A percentile compares a stretch with the other conserved stretches of the same genome.
phyloP scores from a whole-genome alignment of 2,797 vertebrate species.

The Hemitrygon akajei region DNA sequence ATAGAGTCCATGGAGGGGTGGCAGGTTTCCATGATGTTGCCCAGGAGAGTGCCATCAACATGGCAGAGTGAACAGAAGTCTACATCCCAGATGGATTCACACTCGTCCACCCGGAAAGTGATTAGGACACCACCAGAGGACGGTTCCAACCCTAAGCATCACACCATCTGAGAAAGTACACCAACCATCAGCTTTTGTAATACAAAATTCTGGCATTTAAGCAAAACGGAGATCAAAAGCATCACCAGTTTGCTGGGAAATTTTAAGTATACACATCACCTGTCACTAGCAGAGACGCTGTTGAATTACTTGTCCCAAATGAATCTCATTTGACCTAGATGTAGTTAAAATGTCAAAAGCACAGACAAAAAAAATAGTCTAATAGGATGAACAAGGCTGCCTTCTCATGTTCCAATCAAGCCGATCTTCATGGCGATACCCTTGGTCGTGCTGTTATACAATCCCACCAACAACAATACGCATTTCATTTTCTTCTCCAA shows the following conservation, averaged over 20 bases:
- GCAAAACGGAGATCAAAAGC: background rate
- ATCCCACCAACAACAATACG: constrained; percentile 18
- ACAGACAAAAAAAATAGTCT: constrained; percentile 6
- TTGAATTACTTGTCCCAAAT: constrained; percentile 15
- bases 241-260: background rate
- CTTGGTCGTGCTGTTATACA: constrained; percentile 16
- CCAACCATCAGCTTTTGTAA: background rate
- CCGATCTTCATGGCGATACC: background rate
- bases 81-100: background rate
- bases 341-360: constrained; percentile 33
- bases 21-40: background rate
- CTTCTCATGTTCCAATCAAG: constrained; percentile 27
- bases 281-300: constrained; percentile 12
- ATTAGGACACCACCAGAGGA: background rate
- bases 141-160: background rate
- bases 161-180: too few species aligned
- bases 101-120: background rate
- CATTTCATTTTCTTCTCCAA: constrained; percentile 17
- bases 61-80: background rate
- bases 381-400: constrained; percentile 1
- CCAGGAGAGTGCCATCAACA: background rate
- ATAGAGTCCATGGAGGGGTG: too few species aligned
- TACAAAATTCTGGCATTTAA: background rate
- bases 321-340: constrained; percentile 24
- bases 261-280: constrained; percentile 15